phyloP scores from a whole-genome alignment of 2,888 invertebrate species.

The Megalurothrips usitatus region DNA sequence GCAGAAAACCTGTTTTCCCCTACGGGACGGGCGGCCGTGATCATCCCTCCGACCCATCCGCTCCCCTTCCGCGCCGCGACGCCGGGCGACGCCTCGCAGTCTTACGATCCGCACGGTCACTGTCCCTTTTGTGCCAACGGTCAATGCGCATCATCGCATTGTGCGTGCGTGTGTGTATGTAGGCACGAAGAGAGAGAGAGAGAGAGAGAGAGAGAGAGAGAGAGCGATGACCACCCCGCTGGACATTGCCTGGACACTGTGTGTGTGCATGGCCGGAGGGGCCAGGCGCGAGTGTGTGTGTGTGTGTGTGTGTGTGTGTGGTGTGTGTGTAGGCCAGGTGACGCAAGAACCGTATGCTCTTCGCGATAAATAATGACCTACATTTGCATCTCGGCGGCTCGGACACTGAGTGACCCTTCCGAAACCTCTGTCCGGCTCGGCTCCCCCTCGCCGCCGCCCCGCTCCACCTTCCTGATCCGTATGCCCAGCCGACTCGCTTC shows the following conservation, averaged over 20 bases:
- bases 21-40: neutral
- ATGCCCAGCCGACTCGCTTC: neutral
- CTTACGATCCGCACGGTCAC: constrained; percentile 1
- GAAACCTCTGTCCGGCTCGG: neutral
- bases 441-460: neutral
- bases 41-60: neutral
- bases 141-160: constrained; percentile 14
- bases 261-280: neutral
- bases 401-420: neutral
- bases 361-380: constrained; percentile 26
- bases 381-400: constrained; percentile 3
- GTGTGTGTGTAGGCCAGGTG: neutral
- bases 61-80: neutral
- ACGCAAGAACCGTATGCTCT: constrained; percentile 26
- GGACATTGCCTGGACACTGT: neutral
- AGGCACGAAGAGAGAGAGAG: no score
- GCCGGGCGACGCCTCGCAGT: neutral
- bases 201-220: no score
- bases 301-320: neutral
- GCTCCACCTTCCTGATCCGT: neutral
- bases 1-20: constrained; percentile 12
- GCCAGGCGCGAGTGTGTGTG: neutral
- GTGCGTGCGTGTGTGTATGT: constrained; percentile 17
- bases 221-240: constrained; percentile 10
- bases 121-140: constrained; percentile 24